Evolutionary conservation across 1,140 invertebrate genomes (phyloP).

Genomic region (Wiebesia pumilae): DNA sequence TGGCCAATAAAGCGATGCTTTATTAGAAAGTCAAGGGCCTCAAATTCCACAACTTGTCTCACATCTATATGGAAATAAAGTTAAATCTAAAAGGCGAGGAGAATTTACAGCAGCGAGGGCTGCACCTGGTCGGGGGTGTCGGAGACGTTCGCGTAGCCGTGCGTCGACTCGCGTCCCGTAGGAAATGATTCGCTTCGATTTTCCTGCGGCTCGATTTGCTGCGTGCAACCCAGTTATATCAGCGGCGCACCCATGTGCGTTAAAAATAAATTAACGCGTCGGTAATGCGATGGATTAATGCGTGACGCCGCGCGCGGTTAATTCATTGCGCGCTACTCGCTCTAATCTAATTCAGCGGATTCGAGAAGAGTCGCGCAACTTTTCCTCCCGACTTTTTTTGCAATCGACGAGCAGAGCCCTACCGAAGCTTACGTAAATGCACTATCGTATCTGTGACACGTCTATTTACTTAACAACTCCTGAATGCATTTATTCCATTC

Average conservation of each 20-base stretch:
- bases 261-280: constrained; percentile 35
- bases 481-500: too few species aligned
- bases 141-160: neutral
- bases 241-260: neutral
- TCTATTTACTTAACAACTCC: too few species aligned
- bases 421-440: too few species aligned
- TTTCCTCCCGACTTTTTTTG: neutral
- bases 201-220: neutral
- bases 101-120: constrained; percentile 2
- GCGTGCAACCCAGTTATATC: neutral
- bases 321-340: neutral
- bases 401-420: too few species aligned
- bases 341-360: neutral
- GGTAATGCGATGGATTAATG: constrained; percentile 30
- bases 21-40: neutral
- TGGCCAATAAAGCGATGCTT: neutral
- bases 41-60: neutral
- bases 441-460: too few species aligned
- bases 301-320: neutral
- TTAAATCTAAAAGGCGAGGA: neutral
- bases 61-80: neutral
- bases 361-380: neutral
- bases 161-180: constrained; percentile 1
- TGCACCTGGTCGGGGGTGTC: neutral
- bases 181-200: constrained; percentile 42